Base-by-base conservation (phyloP, 2,888 invertebrate genomes). In the Torymus aiolomorphi region DNA sequence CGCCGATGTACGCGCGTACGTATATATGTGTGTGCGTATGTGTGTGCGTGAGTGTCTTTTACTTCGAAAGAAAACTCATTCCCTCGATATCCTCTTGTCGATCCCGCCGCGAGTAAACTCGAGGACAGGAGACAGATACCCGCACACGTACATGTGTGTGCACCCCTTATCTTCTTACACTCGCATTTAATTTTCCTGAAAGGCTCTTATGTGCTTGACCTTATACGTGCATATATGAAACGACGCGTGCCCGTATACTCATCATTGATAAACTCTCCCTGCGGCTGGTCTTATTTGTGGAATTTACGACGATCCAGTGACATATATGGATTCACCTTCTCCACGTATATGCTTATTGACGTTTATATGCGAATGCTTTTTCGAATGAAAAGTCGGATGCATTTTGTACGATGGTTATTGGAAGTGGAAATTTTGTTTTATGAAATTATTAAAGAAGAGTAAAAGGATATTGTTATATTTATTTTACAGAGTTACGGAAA, bases 141-240 rank as follows among this genome's bases (percentile, higher is more conserved):
- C 3, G 10, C 24, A 14, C 13, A 12, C 24, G 74, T 42, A 8
- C 3, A 3, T 4, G 31, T 42, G 42, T 42, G 42, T 42, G 8
- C 8, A 8, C n/a, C 16, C 18, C 72, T 72, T 74, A 79, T 63
- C 79, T 79, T 75, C 79, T 79, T 79, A 75, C 65, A 31, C 69
- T 74, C 79, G 70, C 79, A 63, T 79, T 79, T 79, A 79, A 79
- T 79, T 79, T 79, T 79, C 79, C 70, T 79, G 79, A 79, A 79
- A 79, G 79, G 79, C 79, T 79, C 74, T 79, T 70, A 79, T 51
- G 59, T 20, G 67, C 65, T 24, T 18, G 57, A 66, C 42, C 10
- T 1, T 24, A 20, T 52, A 24, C 51, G 20, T 20, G 20, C 57
- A 42, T 63, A 66, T 74, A 42, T 42, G 42, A 42, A 42, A 42